A percentile compares a stretch with the other conserved stretches of the same genome.
phyloP scores from a whole-genome alignment of 2,797 vertebrate genomes.

The Falco naumanni region DNA sequence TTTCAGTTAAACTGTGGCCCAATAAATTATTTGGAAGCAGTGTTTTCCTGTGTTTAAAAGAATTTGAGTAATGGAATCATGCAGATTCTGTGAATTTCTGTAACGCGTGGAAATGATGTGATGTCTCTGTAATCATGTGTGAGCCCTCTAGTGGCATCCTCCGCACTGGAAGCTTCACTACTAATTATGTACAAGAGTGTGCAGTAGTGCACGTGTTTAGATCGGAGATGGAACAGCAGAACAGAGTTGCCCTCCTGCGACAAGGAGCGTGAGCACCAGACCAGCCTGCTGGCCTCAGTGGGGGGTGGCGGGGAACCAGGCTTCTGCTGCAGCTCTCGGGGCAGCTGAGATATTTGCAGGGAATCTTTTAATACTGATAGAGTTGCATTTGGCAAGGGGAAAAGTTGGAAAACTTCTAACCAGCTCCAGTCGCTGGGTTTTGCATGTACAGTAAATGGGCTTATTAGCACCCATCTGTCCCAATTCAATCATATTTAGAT shows the following conservation, averaged over 20 bases:
- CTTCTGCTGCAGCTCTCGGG: not conserved
- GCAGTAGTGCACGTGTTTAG: accelerated
- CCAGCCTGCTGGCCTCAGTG: accelerated
- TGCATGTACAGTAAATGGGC: not conserved
- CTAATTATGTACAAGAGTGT: not conserved
- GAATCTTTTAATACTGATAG: not conserved
- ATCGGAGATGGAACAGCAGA: not conserved
- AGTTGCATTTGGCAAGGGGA: not conserved
- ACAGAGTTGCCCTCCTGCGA: not conserved
- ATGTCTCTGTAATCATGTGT: not conserved
- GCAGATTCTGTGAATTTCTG: not conserved
- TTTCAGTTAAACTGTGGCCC: not conserved
- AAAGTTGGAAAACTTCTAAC: not conserved
- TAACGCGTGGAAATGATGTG: not conserved
- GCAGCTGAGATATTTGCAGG: accelerated
- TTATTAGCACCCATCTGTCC: not conserved
- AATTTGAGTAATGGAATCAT: not conserved
- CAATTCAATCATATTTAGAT: not conserved
- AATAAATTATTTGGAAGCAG: accelerated
- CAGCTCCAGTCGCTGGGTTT: not conserved
- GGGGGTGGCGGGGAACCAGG: not conserved
- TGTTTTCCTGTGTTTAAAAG: not conserved
- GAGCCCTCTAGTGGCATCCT: constrained; percentile 54
- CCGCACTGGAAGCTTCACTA: accelerated
- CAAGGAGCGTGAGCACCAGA: not conserved